Evolutionary conservation across 2,113 vertebrate species (phyloP).

Genomic region (Pachyramphus minor): DNA sequence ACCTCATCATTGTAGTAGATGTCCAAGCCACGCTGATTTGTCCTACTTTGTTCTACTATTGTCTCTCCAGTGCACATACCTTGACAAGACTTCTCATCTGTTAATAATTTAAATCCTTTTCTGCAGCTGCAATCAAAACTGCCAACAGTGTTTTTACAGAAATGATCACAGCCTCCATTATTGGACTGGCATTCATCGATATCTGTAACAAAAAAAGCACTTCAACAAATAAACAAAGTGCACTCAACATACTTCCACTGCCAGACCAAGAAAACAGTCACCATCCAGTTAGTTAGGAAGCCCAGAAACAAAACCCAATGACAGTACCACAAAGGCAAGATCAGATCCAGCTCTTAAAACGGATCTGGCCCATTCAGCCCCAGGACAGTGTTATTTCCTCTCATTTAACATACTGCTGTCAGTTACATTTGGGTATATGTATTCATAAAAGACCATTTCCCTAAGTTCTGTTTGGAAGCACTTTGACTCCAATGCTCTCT

Average conservation of each 20-base stretch:
- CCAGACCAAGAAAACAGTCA: background rate
- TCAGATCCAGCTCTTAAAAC: background rate
- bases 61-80: constrained; percentile 74
- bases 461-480: background rate
- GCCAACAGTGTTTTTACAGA: constrained; percentile 96
- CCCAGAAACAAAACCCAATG: constrained; percentile 14
- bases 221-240: constrained; percentile 19
- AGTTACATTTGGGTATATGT: background rate
- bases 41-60: background rate
- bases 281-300: background rate
- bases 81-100: constrained; percentile 95
- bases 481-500: background rate
- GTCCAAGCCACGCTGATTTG: constrained; percentile 25
- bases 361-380: background rate
- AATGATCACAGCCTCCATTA: constrained; percentile 93
- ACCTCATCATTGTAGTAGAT: constrained; percentile 23
- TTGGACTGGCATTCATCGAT: constrained; percentile 91
- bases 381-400: background rate
- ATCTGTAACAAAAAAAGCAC: constrained; percentile 76
- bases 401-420: background rate
- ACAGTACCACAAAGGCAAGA: background rate
- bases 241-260: background rate
- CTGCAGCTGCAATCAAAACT: constrained; percentile 98
- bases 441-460: background rate
- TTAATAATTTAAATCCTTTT: constrained; percentile 96